Percentiles rank a stretch among this genome's conserved stretches.
These are phyloP conservation scores for Alfaro cultratus DNA, from an alignment of 2,797 vertebrate genomes.

Conservation along the genomic window DNA sequence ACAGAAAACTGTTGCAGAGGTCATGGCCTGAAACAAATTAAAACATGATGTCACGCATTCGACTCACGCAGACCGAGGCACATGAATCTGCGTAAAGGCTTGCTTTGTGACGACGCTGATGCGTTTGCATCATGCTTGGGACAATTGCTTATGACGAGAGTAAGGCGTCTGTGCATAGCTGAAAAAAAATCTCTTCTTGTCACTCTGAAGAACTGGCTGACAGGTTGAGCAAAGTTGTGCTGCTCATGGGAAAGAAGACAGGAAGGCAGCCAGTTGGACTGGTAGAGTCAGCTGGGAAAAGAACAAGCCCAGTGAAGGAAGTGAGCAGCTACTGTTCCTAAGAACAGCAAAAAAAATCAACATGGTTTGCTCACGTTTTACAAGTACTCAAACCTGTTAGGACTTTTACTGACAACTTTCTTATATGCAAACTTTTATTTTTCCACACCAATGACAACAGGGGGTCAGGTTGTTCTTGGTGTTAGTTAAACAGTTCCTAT, in stretches of 20 bases:
- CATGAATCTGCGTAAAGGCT: neutral
- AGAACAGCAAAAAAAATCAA: conserved; percentile 14
- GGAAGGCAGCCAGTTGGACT: conserved; percentile 71
- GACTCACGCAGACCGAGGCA: conserved; percentile 19
- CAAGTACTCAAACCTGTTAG: neutral
- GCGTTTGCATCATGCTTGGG: conserved; percentile 27
- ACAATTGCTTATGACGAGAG: conserved; percentile 15
- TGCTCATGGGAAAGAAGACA: conserved; percentile 59
- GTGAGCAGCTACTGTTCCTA: conserved; percentile 50
- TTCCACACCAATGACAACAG: neutral
- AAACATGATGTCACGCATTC: conserved; percentile 19
- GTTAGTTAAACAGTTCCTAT: neutral
- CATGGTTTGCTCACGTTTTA: neutral
- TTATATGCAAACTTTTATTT: neutral
- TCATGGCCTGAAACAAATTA: neutral
- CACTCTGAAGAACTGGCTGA: conserved; percentile 51
- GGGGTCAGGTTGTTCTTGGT: neutral
- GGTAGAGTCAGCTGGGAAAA: conserved; percentile 67
- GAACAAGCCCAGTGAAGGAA: conserved; percentile 41
- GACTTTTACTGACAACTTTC: conserved; percentile 4
- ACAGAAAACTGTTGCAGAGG: neutral
- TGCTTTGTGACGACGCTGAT: conserved; percentile 25
- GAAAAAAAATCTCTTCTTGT: conserved; percentile 53
- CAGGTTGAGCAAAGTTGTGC: conserved; percentile 67
- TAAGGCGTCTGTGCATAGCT: conserved; percentile 27